Conservation (phyloP, 2,888 invertebrate genomes). For the Chaetogeoica ovagalla region DNA sequence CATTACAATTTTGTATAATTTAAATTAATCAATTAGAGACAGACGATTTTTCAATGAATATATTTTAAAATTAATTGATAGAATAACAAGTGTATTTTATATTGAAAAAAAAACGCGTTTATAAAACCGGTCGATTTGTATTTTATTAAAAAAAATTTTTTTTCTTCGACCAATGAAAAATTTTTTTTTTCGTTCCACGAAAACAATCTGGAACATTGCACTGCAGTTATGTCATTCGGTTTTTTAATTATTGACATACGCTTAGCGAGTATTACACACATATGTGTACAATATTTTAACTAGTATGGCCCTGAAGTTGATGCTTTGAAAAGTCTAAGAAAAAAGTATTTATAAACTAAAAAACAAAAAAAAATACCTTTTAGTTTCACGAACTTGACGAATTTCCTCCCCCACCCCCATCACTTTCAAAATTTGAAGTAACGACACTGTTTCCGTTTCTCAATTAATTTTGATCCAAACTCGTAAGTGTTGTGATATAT, state of each 20-base stretch:
- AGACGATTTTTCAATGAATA: background rate
- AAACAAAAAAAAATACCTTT: too few species aligned
- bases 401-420: too few species aligned
- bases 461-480: too few species aligned
- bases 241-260: background rate
- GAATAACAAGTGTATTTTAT: background rate
- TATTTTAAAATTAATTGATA: background rate
- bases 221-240: background rate
- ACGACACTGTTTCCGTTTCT: too few species aligned
- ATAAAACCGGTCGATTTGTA: background rate
- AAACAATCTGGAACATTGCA: background rate
- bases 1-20: background rate
- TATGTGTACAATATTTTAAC: background rate
- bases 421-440: too few species aligned
- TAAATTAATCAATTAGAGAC: background rate
- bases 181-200: background rate
- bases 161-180: too few species aligned
- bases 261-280: background rate
- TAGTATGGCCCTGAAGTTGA: too few species aligned
- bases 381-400: too few species aligned
- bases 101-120: background rate
- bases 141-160: background rate
- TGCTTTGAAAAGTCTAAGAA: too few species aligned
- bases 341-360: too few species aligned
- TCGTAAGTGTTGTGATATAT: too few species aligned